A percentile compares a stretch with the other conserved stretches of the same genome.
These are phyloP conservation scores for Leiothrix lutea DNA, from an alignment of 2,113 vertebrate species.

Conservation along the genomic window DNA sequence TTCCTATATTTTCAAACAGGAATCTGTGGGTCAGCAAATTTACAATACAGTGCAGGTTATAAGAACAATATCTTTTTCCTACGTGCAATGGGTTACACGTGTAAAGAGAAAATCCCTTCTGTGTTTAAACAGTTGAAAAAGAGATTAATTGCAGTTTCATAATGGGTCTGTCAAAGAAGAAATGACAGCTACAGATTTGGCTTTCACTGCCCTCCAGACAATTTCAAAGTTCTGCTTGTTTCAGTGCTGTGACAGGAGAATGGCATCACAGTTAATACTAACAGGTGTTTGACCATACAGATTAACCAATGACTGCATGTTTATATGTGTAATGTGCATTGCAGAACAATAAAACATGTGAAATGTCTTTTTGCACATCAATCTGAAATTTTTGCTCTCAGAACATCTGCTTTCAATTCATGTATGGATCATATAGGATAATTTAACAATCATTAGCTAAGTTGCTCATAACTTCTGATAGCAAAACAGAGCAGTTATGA, in stretches of 20 bases:
- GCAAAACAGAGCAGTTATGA: neutral
- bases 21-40: neutral
- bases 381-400: conserved; percentile 12
- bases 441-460: neutral
- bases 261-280: neutral
- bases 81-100: neutral
- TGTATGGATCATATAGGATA: too few species aligned
- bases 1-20: neutral
- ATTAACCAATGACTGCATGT: conserved; percentile 17
- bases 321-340: conserved; percentile 15
- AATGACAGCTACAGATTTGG: neutral
- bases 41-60: accelerated
- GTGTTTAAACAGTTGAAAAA: neutral
- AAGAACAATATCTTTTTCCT: neutral
- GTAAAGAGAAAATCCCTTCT: neutral
- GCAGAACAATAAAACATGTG: conserved; percentile 44
- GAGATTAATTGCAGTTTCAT: neutral
- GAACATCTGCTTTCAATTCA: neutral
- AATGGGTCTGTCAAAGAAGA: neutral
- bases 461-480: neutral
- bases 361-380: neutral
- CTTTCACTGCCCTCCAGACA: neutral
- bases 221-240: neutral
- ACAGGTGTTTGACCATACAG: neutral
- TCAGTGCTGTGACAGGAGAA: neutral